Evolutionary conservation across 1,140 invertebrate species (phyloP).

Genomic region (Zophobas atratus): DNA sequence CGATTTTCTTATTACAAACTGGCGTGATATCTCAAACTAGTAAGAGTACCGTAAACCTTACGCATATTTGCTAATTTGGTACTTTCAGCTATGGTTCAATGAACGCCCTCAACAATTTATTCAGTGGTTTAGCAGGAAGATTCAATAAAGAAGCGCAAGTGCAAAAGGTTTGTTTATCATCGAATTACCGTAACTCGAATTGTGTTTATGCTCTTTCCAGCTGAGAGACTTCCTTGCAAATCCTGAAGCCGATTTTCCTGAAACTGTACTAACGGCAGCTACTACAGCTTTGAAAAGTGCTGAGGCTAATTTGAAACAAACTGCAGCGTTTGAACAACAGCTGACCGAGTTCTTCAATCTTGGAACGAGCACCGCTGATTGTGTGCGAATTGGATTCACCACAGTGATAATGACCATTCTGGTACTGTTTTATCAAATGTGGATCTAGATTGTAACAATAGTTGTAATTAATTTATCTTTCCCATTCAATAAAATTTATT

Average conservation of each 20-base stretch:
- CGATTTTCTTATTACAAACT: constrained; percentile 68
- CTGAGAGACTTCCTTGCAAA: constrained; percentile 55
- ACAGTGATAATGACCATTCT: neutral
- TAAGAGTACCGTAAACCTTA: constrained; percentile 62
- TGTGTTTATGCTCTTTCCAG: neutral
- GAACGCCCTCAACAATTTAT: constrained; percentile 4
- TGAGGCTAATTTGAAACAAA: constrained; percentile 1
- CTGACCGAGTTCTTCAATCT: neutral
- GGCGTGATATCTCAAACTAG: constrained; percentile 67
- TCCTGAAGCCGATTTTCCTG: constrained; percentile 65
- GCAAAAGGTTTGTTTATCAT: constrained; percentile 72
- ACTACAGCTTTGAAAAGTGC: constrained; percentile 4
- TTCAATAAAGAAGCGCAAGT: constrained; percentile 70
- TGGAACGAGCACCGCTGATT: neutral
- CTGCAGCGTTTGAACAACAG: constrained; percentile 4
- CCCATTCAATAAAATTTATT: neutral
- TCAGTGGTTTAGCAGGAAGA: constrained; percentile 3
- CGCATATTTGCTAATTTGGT: neutral
- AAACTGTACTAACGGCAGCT: constrained; percentile 5
- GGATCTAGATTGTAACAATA: no score
- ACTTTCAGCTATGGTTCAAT: constrained; percentile 13
- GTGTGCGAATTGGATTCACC: neutral
- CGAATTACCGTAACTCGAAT: neutral
- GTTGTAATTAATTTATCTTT: no score
- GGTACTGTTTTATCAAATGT: neutral